Conservation (phyloP, 2,797 vertebrate species). For the Phrynocephalus guinanensis region DNA sequence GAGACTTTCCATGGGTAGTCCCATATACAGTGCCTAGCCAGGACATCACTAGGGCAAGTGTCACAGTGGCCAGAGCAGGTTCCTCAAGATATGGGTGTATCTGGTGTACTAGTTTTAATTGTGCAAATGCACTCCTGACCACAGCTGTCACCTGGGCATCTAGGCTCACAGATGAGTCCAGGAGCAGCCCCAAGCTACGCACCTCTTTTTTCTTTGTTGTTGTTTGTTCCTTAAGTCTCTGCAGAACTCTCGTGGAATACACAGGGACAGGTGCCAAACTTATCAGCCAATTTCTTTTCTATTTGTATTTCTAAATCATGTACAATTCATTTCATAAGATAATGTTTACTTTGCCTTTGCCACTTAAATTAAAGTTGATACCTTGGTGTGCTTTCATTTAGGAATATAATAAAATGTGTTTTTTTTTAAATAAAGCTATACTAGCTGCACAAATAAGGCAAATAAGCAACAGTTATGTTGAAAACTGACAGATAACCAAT, state of each 20-base stretch:
- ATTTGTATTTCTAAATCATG: conserved; percentile 24
- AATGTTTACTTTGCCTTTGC: not conserved
- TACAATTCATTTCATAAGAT: not conserved
- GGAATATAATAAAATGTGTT: not conserved
- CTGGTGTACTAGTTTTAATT: too few relatives aligned
- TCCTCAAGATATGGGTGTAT: too few relatives aligned
- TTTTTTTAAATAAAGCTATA: too few relatives aligned
- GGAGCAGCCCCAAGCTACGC: too few relatives aligned
- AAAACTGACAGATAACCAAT: not conserved
- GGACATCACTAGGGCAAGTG: too few relatives aligned
- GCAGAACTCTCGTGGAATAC: not conserved
- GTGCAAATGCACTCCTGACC: too few relatives aligned
- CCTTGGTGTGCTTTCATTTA: conserved; percentile 27
- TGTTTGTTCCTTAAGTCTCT: fast-evolving
- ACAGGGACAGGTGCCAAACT: not conserved
- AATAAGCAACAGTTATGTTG: not conserved
- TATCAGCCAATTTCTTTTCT: conserved; percentile 2
- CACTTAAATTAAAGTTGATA: conserved; percentile 25
- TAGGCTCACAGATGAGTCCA: too few relatives aligned
- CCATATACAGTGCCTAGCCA: too few relatives aligned
- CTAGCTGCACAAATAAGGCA: not conserved
- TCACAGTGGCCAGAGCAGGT: too few relatives aligned
- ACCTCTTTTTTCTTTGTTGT: not conserved
- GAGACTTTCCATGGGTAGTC: too few relatives aligned
- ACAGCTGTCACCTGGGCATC: too few relatives aligned